A percentile compares a stretch with the other conserved stretches of the same genome.
Evolutionary conservation across 2,888 invertebrate genomes (phyloP).

Genomic region (Diarsia mendica): DNA sequence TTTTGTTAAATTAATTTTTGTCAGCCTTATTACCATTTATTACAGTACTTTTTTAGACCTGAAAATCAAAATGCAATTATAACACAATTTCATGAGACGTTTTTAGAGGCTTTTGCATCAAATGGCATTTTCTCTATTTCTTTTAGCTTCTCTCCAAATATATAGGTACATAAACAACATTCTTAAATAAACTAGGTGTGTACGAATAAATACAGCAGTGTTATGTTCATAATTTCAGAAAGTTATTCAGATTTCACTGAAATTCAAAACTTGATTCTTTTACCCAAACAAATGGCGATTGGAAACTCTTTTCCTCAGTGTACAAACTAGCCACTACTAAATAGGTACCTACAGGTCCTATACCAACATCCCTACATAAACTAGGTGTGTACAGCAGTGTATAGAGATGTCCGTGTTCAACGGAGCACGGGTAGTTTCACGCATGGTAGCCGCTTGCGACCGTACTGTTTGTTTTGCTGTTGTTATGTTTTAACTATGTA

Average conservation of each 20-base stretch:
- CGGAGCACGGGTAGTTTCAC: conserved; percentile 76
- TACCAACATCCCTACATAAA: conserved; percentile 37
- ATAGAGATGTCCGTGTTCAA: conserved; percentile 76
- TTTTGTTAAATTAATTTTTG: too few relatives aligned
- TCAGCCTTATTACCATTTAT: too few relatives aligned
- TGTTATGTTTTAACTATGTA: conserved; percentile 61
- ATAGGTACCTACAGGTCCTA: not conserved
- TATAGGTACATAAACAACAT: not conserved
- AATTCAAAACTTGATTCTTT: not conserved
- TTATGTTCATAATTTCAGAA: not conserved
- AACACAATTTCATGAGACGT: not conserved
- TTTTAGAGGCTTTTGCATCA: not conserved
- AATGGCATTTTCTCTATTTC: not conserved
- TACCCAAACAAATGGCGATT: not conserved
- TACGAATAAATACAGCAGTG: not conserved
- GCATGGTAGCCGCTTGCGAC: conserved; percentile 71
- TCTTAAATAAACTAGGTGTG: not conserved
- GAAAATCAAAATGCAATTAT: not conserved
- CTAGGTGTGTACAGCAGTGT: conserved; percentile 46
- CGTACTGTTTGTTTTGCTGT: conserved; percentile 67
- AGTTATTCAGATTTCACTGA: not conserved
- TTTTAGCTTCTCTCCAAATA: not conserved
- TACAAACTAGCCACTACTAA: not conserved
- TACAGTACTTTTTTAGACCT: not conserved
- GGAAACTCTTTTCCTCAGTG: not conserved